Evolutionary conservation across 2,113 vertebrate species (phyloP), one percentile per base, ranked within the genome.

Genomic region (Cyanocitta stelleri): DNA sequence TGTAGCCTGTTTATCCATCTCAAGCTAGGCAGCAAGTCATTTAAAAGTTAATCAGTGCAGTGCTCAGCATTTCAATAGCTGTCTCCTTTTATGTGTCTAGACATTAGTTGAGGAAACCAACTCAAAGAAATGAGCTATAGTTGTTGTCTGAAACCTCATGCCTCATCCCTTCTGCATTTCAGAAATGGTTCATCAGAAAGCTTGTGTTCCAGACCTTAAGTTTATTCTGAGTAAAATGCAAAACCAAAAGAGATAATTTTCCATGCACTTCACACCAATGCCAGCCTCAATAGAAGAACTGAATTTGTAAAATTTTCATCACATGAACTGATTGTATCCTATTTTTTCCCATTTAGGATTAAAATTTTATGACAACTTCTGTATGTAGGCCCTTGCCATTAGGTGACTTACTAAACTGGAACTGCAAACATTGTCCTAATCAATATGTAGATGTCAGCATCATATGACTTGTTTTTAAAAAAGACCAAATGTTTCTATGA

Each of bases 11-110:
- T 96, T 95, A 96, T 92, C 85, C 85, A 85, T 88, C 72, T 73
- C 78, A 95, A 93, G 54, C 82, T 93, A 97, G 59, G 94, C 92
- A 93, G 92, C 88, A 86, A 97, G 95, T 94, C 17, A 96, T 97
- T 97, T 97, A 96, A 97, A 97, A 97, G 96, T 96, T 97, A 97
- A 96, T 97, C 94, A 96, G 88, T 51, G 85, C 20, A 76, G 82
- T 90, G 90, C 88, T 93, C 95, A 94, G 96, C 96, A 97, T 97
- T 96, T 96, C 92, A 97, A 96, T 97, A 87, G 92, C 82, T 92
- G 49, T 66, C 82, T 90, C 30, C 85, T 95, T 95, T 94, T 80
- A 76, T 94, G 46, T 71, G 92, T 94, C 94, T 94, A 94, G 95
- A 95, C 95, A 66, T 79, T 74, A 88, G 71, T 3, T 90, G 79